These are phyloP conservation scores for Trochalopteron elliotii DNA, from an alignment of 2,113 vertebrate species.

Conservation along the genomic window DNA sequence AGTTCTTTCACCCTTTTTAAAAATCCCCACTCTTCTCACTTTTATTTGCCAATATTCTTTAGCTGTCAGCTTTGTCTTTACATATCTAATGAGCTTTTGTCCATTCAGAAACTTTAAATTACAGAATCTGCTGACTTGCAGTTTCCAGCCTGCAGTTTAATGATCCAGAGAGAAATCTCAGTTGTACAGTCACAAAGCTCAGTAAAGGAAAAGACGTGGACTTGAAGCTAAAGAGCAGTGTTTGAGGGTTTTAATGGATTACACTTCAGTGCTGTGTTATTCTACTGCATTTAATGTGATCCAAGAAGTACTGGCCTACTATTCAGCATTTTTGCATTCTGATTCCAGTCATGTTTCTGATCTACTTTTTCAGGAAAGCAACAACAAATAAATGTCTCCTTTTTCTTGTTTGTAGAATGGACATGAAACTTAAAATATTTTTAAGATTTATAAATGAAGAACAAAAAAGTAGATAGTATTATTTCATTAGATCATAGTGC, in stretches of 20 bases:
- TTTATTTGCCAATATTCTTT: background rate
- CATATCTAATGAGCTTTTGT: conserved; percentile 26
- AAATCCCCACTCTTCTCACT: background rate
- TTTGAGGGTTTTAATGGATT: conserved; percentile 9
- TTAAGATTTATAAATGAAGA: background rate
- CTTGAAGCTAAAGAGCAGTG: background rate
- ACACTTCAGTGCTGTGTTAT: background rate
- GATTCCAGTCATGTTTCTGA: conserved; percentile 28
- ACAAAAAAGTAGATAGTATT: background rate
- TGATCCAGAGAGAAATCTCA: conserved; percentile 40
- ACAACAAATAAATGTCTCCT: background rate
- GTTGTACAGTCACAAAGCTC: background rate
- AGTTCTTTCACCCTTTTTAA: background rate
- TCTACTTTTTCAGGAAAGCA: background rate
- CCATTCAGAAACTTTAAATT: conserved; percentile 41
- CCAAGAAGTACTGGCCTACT: background rate
- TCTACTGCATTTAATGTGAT: background rate
- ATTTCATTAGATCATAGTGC: background rate
- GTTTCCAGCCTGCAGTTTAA: conserved; percentile 3
- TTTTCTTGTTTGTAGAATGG: background rate
- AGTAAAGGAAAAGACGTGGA: background rate
- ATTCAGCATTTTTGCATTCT: background rate
- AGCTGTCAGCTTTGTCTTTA: conserved; percentile 25
- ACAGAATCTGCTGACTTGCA: conserved; percentile 38
- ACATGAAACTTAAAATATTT: background rate